Base-by-base conservation (phyloP, 30 jellyfish, hydroid and myxozoan species). In the Turritopsis dohrnii region DNA sequence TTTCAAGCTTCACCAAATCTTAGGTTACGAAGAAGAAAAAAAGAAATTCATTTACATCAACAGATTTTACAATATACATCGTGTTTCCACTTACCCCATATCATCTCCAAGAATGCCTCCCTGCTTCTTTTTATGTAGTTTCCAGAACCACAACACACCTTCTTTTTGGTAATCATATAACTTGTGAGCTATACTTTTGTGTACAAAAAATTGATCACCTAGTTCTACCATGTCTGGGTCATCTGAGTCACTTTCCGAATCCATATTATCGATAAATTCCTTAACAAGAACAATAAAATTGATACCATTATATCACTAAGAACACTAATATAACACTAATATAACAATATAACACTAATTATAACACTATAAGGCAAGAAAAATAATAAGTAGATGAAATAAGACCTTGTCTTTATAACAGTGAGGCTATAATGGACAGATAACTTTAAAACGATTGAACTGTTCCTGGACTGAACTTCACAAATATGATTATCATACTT, bases 21-120 rank as follows among this genome's bases (percentile, higher is more conserved):
- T n/a, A n/a, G n/a, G n/a, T n/a, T n/a, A 13, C 60, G 13, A 41
- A 41, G 60, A 41, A 41, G 60, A 41, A 13, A 41, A 41, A 5
- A 41, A 41, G 9, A 41, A 41, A 3, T 41, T 3, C 13, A 3
- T 41, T 41, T 5, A 41, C 9, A 3, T 3, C 13, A 41, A 41
- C 9, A 41, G 13, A 41, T 41, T 5, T 13, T 5, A 41, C 60
- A 41, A 41, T 7, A 69, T n/a, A 19, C 19, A 0, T 69, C 19
- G 8, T 69, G 19, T 17, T 52, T 19, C 31, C 24, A 69, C 95
- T 18, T 65, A 94, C 99, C 99, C 99, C 99, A 94, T 94, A 65
- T 94, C 99, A 87, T 94, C 99, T 7, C 99, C 99, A 3, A 94
- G 90, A 52, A 94, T 87, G 52, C 99, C 99, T 17, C 99, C 99